Base-by-base conservation (phyloP, 2,888 invertebrate species). In the Sminthurinus aureus region DNA sequence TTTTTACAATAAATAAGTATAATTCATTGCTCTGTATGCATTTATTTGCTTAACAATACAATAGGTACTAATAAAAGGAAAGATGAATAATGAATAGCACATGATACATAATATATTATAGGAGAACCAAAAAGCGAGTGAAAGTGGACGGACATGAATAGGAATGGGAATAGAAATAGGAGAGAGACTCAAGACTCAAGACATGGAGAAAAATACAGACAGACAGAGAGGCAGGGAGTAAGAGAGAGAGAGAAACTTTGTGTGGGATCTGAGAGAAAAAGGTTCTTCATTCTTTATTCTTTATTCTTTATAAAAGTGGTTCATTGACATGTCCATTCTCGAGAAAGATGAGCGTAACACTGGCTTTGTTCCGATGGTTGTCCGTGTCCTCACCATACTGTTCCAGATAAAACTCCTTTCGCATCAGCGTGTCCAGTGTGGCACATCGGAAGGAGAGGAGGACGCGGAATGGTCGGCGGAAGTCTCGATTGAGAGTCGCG, bases 391-490 rank as follows among this genome's bases (percentile, higher is more conserved):
- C 96, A 8, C 96, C 96, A 89, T 96, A 97, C 90, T 96, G 96
- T 90, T 95, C 96, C 90, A 96, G 96, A 90, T 96, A 97, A 91
- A 96, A 96, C 24, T 71, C 71, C 26, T 71, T 96, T n/a, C 96
- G 92, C 96, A 96, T 96, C 95, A 96, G 96, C 89, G 94, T 94
- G 90, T 96, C 96, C 86, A 97, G 91, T 87, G 96, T 96, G 74
- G 95, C 94, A 91, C 96, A 96, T 75, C 96, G 93, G 91, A 96
- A 97, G 92, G 96, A 96, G 66, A 98, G 92, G 86, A 98, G 98
- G 91, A 97, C 97, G 91, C 97, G 96, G 92, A 98, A 98, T 18
- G 98, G 98, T 90, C 96, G 96, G 88, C 98, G 93, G 91, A 98
- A 98, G 91, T 98, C 98, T 87, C 96, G 93, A 91, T 98, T 98